phyloP scores from a whole-genome alignment of 2,888 invertebrate species.

The Marasmarcha lunaedactyla region DNA sequence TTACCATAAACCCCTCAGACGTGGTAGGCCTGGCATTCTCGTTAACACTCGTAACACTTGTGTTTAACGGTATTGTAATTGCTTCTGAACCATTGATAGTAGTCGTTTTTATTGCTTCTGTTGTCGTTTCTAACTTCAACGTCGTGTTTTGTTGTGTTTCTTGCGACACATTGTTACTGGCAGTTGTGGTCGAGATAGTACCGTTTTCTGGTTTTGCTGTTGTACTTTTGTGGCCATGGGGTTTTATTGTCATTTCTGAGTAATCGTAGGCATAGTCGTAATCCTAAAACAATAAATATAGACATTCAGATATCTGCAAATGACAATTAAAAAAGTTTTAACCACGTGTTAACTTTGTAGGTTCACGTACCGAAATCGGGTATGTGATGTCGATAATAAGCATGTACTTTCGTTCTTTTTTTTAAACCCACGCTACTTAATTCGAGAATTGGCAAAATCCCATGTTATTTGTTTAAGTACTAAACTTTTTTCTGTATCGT shows the following conservation, averaged over 20 bases:
- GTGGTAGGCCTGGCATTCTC: constrained; percentile 9
- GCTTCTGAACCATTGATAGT: constrained; percentile 5
- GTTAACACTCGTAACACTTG: constrained; percentile 20
- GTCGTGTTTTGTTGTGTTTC: background rate
- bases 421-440: too few species aligned
- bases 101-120: constrained; percentile 18
- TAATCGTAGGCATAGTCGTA: constrained; percentile 82
- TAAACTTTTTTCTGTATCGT: too few species aligned
- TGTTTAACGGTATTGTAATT: constrained; percentile 10
- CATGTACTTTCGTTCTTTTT: too few species aligned
- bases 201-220: constrained; percentile 47
- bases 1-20: background rate
- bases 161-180: background rate
- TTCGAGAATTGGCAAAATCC: too few species aligned
- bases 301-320: too few species aligned
- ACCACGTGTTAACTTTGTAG: too few species aligned
- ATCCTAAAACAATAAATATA: constrained; percentile 68
- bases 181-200: background rate
- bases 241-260: constrained; percentile 78
- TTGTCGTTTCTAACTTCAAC: constrained; percentile 15
- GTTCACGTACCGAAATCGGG: too few species aligned
- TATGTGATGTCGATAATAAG: too few species aligned
- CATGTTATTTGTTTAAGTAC: too few species aligned
- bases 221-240: constrained; percentile 43
- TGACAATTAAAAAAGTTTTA: constrained; percentile 1